Evolutionary conservation across 2,888 invertebrate genomes (phyloP).

Genomic region (Amphipyra tragopoginis): DNA sequence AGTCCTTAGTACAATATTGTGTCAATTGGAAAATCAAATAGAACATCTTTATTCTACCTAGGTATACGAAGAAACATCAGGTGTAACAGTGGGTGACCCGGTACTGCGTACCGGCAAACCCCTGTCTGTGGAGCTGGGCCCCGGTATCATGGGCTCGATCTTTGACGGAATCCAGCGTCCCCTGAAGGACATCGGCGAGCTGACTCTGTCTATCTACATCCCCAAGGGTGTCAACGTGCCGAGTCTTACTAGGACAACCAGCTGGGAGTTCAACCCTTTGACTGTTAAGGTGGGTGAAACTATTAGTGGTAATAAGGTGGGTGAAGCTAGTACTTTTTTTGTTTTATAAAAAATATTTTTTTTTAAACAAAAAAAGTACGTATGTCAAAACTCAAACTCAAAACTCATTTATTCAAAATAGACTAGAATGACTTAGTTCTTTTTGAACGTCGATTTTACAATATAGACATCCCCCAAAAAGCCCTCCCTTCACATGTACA

Average conservation of each 20-base stretch:
- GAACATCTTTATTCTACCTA: conserved; percentile 60
- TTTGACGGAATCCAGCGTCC: conserved; percentile 99
- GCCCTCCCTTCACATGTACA: too few species aligned
- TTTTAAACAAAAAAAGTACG: too few species aligned
- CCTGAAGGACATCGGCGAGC: conserved; percentile 97
- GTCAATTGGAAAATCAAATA: too few species aligned
- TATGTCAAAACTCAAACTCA: too few species aligned
- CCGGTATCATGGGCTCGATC: conserved; percentile 99
- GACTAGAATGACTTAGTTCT: too few species aligned
- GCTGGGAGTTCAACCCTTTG: conserved; percentile 98
- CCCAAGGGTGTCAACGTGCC: conserved; percentile 99
- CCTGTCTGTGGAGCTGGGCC: conserved; percentile 99
- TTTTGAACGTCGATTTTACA: too few species aligned
- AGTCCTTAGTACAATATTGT: too few species aligned
- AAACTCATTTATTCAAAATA: too few species aligned
- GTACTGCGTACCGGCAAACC: conserved; percentile 99
- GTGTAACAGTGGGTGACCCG: conserved; percentile 99
- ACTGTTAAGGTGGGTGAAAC: conserved; percentile 91
- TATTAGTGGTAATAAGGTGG: too few species aligned
- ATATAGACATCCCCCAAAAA: too few species aligned
- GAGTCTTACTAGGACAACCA: conserved; percentile 93
- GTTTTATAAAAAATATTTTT: too few species aligned
- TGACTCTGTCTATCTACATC: conserved; percentile 99
- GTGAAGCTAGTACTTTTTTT: too few species aligned
- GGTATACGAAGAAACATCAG: conserved; percentile 98